Conservation (phyloP, 1,140 invertebrate species). For the Schlechtendalia chinensis region DNA sequence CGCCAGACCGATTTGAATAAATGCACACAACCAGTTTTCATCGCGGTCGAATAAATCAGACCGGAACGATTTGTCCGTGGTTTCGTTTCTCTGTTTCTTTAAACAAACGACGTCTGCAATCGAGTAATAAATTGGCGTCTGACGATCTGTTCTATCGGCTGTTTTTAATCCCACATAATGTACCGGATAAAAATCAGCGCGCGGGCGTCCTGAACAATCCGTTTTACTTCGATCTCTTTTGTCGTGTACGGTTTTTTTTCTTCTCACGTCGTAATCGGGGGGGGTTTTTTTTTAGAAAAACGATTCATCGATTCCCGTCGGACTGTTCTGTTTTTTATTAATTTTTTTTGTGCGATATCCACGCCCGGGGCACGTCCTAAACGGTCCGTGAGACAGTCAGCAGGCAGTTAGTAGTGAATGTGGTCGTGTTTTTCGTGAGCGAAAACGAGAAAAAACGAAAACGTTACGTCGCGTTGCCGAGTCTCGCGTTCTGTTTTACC, state of each 20-base stretch:
- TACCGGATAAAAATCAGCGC: conserved; percentile 34
- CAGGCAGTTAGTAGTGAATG: no score
- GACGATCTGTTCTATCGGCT: conserved; percentile 28
- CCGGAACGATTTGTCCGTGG: conserved; percentile 27
- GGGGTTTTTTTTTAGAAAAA: conserved; percentile 4
- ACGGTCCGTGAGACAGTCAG: no score
- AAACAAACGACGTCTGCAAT: conserved; percentile 22
- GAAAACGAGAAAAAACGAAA: conserved; percentile 9
- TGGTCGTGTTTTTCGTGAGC: neutral
- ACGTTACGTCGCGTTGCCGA: neutral
- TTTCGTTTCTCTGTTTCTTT: conserved; percentile 5
- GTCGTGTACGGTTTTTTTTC: neutral
- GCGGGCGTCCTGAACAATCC: neutral
- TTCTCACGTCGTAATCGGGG: no score
- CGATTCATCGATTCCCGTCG: conserved; percentile 21
- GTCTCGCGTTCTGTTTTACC: conserved; percentile 29
- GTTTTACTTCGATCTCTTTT: conserved; percentile 14
- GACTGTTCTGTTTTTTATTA: neutral
- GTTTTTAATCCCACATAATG: conserved; percentile 40
- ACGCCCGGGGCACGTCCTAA: no score
- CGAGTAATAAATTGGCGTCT: conserved; percentile 29
- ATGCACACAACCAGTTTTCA: conserved; percentile 35
- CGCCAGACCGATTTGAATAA: conserved; percentile 43
- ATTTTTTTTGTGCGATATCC: neutral
- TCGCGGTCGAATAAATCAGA: conserved; percentile 14